phyloP scores from a whole-genome alignment of 2,888 invertebrate genomes.

The Eledone cirrhosa region DNA sequence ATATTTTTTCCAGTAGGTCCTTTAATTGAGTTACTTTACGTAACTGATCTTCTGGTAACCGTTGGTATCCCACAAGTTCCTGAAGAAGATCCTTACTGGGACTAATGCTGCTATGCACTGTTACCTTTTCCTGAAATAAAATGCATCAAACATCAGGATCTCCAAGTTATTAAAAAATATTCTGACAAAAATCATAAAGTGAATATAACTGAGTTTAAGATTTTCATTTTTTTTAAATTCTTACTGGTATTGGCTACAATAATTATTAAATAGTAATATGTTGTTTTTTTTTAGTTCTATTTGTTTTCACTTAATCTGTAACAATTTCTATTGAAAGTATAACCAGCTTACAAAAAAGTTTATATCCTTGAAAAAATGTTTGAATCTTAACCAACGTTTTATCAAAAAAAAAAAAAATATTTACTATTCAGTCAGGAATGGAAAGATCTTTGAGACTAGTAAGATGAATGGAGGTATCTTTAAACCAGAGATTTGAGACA shows the following conservation, averaged over 20 bases:
- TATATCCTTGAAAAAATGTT: too few species aligned
- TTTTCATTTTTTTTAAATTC: not conserved
- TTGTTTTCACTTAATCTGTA: too few species aligned
- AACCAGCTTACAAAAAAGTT: too few species aligned
- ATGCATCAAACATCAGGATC: not conserved
- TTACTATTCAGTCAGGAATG: not conserved
- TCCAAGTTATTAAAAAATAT: not conserved
- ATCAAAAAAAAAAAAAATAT: not conserved
- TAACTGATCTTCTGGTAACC: conserved; percentile 85
- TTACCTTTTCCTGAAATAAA: conserved; percentile 88
- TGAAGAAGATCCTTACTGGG: conserved; percentile 84
- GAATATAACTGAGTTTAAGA: not conserved
- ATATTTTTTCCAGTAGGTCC: conserved; percentile 89
- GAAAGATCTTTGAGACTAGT: not conserved
- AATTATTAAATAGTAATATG: too few species aligned
- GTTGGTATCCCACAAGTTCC: conserved; percentile 89
- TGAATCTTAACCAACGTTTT: too few species aligned
- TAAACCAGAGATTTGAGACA: too few species aligned
- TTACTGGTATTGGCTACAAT: too few species aligned
- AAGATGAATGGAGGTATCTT: too few species aligned
- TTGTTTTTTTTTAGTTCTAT: too few species aligned
- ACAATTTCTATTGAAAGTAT: too few species aligned
- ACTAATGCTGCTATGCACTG: conserved; percentile 86
- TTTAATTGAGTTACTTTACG: conserved; percentile 91
- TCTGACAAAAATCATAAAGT: not conserved